phyloP scores from a whole-genome alignment of 2,113 vertebrate genomes.

The Alligator sinensis region DNA sequence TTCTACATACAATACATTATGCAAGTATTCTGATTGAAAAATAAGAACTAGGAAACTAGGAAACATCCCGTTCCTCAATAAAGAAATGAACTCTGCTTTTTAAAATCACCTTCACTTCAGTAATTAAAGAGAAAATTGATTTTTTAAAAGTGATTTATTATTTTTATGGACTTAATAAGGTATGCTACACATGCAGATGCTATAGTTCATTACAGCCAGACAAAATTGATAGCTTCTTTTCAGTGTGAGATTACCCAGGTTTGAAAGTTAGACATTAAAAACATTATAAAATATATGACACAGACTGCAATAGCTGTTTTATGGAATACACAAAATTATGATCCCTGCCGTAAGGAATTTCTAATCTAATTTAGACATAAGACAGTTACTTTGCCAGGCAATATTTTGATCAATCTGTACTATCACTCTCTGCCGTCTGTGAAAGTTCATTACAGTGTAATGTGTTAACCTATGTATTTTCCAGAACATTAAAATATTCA shows the following conservation, averaged over 20 bases:
- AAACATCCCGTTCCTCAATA: not conserved
- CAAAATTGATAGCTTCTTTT: not conserved
- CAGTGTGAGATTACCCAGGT: not conserved
- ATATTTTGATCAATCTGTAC: not conserved
- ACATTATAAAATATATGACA: not conserved
- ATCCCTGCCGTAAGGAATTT: not conserved
- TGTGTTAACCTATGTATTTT: not conserved
- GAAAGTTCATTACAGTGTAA: not conserved
- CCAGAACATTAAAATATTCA: not conserved
- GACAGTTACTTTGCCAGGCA: not conserved
- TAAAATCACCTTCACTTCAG: not conserved
- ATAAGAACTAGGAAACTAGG: not conserved
- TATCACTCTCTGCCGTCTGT: accelerated
- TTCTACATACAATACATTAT: not conserved
- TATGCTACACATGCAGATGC: not conserved
- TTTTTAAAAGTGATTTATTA: not conserved
- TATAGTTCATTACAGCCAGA: not conserved
- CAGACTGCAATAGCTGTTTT: not conserved
- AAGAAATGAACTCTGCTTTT: not conserved
- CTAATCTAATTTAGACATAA: not conserved
- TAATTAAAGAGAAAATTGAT: not conserved
- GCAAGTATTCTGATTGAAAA: not conserved
- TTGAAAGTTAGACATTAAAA: not conserved
- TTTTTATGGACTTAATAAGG: not conserved
- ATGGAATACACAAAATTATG: not conserved